Conservation (phyloP, 2,113 vertebrate species). For the Stegastes partitus region DNA sequence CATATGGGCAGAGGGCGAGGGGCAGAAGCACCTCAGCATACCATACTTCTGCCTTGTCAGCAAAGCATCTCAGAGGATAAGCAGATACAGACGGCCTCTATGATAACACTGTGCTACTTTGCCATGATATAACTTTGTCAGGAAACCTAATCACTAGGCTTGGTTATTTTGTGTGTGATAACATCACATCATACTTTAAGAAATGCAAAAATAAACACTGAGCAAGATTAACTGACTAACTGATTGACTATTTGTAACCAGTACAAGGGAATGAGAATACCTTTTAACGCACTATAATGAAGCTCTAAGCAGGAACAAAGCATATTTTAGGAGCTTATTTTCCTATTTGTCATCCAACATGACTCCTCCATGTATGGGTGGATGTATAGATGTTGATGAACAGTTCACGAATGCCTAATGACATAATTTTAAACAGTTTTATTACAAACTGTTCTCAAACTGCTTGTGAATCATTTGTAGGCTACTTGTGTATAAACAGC, state of each 20-base stretch:
- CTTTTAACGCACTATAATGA: neutral
- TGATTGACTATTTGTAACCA: neutral
- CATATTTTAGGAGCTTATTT: neutral
- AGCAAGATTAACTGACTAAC: neutral
- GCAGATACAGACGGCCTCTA: constrained; percentile 61
- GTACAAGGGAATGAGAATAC: neutral
- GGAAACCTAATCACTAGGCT: constrained; percentile 13
- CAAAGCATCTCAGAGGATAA: constrained; percentile 71
- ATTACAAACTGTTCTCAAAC: too few species aligned
- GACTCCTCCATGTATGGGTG: neutral
- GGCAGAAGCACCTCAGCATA: constrained; percentile 77
- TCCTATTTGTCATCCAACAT: neutral
- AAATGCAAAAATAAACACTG: neutral
- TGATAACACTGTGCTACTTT: constrained; percentile 39
- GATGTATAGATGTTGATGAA: too few species aligned
- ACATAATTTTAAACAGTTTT: too few species aligned
- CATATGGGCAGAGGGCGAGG: constrained; percentile 82
- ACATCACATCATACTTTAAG: neutral
- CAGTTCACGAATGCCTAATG: too few species aligned
- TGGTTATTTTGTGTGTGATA: constrained; percentile 9
- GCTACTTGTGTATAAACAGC: too few species aligned
- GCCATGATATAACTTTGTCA: constrained; percentile 8
- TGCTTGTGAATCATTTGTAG: too few species aligned
- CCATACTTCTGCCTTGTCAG: constrained; percentile 76
- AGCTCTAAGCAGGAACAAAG: neutral